phyloP scores from a whole-genome alignment of 2,113 vertebrate species.

The Spea multiplicata region DNA sequence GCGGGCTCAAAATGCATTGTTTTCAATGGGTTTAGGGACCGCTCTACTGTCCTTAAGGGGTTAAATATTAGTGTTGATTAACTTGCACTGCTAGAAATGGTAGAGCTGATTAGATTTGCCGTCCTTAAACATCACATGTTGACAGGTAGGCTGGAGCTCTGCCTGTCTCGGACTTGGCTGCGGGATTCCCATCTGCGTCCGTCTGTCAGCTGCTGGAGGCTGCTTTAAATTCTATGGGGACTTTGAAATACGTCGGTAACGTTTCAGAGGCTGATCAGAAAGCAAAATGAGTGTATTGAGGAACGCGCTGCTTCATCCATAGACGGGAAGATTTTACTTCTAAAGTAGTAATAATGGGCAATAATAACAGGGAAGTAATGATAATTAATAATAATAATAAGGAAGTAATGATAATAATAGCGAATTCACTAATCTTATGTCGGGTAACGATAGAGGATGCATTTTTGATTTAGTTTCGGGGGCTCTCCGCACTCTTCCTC shows the following conservation, averaged over 20 bases:
- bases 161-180: conserved; percentile 12
- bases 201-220: conserved; percentile 15
- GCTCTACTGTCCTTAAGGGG: too few species aligned
- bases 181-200: conserved; percentile 13
- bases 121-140: conserved; percentile 44
- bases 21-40: too few species aligned
- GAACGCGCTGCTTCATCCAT: background rate
- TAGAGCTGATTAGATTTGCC: conserved; percentile 48
- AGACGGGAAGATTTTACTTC: too few species aligned
- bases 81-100: background rate
- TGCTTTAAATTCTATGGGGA: conserved; percentile 4
- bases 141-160: conserved; percentile 43
- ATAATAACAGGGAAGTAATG: too few species aligned
- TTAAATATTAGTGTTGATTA: background rate
- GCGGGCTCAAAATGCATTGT: too few species aligned
- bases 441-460: too few species aligned
- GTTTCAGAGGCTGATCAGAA: conserved; percentile 5
- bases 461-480: too few species aligned
- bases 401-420: too few species aligned
- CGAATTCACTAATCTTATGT: too few species aligned
- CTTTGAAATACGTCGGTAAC: conserved; percentile 19
- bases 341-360: too few species aligned
- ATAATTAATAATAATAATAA: too few species aligned
- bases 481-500: too few species aligned
- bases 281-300: background rate